Base-by-base conservation (phyloP, 2,888 invertebrate genomes). In the Eledone cirrhosa region DNA sequence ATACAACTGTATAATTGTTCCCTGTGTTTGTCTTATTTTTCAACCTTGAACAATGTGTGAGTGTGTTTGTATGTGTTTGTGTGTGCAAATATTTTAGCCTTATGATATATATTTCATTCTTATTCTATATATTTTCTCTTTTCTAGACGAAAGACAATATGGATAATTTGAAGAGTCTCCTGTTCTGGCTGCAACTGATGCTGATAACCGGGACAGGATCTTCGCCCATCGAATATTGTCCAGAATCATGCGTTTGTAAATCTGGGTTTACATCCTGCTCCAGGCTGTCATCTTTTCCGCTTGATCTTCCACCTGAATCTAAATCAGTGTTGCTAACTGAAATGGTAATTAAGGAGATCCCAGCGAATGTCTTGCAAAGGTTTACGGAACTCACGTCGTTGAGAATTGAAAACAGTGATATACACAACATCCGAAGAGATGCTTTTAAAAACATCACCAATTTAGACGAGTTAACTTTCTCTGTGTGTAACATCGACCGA, bases 381-480 rank as follows among this genome's bases (percentile, higher is more conserved):
- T 19, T 76, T 2, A n/a, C 24, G 0, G 48, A 16, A 27, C n/a
- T 76, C 0, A 76, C 41, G 0, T 14, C 24, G 14, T 11, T 76
- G 11, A 14, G 29, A 19, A 47, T 76, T 19, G 76, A 76, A 22
- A 48, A 76, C 48, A 47, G 27, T 27, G 27, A 27, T 13, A 76
- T 76, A 2, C 47, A 27, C 1, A 11, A 7, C 3, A 76, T 76
- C 11, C 47, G 48, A 24, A 29, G 2, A 7, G 76, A 48, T 1
- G 76, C 76, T 24, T 76, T 76, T 48, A 24, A 29, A 27, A 48
- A 48, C 19, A 33, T 76, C 48, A 47, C 48, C 24, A 48, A 48
- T 22, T 11, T 76, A 0, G 41, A 76, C 19, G 29, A 48, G 24
- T 29, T 76, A 24, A 27, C 47, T 1, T 48, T 76, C 22, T 76